phyloP scores from a whole-genome alignment of 53 echinoderm and acorn worm species.

The Apostichopus leukothele region DNA sequence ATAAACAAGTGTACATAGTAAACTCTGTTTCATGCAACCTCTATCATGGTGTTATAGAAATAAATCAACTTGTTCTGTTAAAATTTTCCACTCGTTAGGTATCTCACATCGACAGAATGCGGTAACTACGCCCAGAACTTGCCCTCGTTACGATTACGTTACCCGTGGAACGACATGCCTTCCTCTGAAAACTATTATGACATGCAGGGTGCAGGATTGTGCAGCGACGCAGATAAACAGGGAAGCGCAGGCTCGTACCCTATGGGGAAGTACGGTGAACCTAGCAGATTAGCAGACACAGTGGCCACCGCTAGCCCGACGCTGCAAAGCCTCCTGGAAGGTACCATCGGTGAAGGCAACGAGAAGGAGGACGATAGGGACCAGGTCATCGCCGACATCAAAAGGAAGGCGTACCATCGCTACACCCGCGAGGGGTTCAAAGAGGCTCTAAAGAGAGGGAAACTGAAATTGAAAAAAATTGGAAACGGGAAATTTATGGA shows the following conservation, averaged over 20 bases:
- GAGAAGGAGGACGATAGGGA: conserved; percentile 52
- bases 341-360: conserved; percentile 23
- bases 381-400: conserved; percentile 61
- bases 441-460: conserved; percentile 66
- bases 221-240: not conserved
- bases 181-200: conserved; percentile 56
- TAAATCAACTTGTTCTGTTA: no score
- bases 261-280: not conserved
- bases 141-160: conserved; percentile 69
- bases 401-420: conserved; percentile 69
- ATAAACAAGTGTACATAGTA: no score
- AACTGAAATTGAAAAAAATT: conserved; percentile 75
- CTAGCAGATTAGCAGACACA: conserved; percentile 4
- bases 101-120: conserved; percentile 69
- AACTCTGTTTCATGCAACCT: no score
- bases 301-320: conserved; percentile 39
- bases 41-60: no score
- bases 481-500: conserved; percentile 80
- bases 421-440: conserved; percentile 86
- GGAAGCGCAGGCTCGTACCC: not conserved
- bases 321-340: conserved; percentile 37
- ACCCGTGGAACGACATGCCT: conserved; percentile 68
- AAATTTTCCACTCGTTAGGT: conserved; percentile 41
- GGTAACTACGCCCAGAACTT: conserved; percentile 79
- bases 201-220: not conserved